Evolutionary conservation across 1,140 invertebrate genomes (phyloP), one percentile per base, ranked within the genome.

Genomic region (Pantala flavescens): DNA sequence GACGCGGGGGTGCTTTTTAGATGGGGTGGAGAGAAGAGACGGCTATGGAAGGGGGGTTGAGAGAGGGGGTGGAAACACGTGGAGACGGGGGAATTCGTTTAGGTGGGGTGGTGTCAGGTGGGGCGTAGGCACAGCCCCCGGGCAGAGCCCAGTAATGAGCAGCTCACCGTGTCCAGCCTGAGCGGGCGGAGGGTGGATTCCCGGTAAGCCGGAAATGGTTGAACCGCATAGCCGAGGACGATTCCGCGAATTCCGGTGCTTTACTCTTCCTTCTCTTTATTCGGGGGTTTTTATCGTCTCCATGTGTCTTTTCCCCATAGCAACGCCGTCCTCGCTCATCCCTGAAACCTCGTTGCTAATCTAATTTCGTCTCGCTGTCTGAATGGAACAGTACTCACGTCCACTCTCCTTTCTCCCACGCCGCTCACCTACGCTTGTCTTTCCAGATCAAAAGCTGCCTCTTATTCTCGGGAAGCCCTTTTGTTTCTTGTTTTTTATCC

Each of bases 71-170:
- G 5, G 49, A 21, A 12, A 21, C n/a, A 19, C 28, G 28, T 19
- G 49, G 49, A 21, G 49, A 21, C 49, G 49, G 49, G 49, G 49
- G 49, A 63, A 63, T 63, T 21, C 16, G 49, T 3, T 19, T 19
- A 21, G 49, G 49, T 21, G 49, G 49, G 16, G 49, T 63, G 49
- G 49, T 63, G 49, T 63, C 16, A 21, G 49, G 49, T 16, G 49
- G 49, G 49, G 49, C 49, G 49, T 3, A 63, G 49, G 49, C 14
- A 63, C 2, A 63, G 49, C n/a, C 49, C 49, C 49, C 49, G 49
- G 49, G 49, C 49, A 63, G n/a, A 63, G 49, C 49, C 49, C 49
- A 63, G 49, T 63, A 63, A 63, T 63, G 49, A 63, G 49, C 49
- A 63, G 49, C 49, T 63, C 49, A 63, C 49, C 49, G 49, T 63